Conservation (phyloP, 2,888 invertebrate species). For the Arrhopalites spinosus region DNA sequence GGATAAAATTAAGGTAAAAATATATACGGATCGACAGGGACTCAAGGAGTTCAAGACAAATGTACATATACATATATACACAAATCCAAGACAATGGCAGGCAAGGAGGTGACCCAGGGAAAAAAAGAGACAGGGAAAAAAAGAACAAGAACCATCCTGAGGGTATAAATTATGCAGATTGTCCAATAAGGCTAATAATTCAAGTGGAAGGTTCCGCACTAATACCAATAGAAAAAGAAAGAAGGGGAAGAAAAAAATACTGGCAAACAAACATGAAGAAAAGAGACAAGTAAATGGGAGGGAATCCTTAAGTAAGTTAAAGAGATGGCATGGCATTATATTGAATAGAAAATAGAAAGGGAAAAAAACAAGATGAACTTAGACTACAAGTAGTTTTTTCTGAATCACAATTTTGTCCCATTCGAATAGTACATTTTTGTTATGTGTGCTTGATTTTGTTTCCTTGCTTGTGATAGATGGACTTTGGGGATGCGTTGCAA, state of each 20-base stretch:
- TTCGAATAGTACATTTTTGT: no score
- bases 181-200: constrained; percentile 36
- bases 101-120: not conserved
- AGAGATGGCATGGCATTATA: no score
- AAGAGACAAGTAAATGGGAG: not conserved
- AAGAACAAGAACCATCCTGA: not conserved
- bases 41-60: not conserved
- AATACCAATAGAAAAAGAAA: not conserved
- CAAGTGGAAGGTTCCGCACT: constrained; percentile 21
- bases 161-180: constrained; percentile 39
- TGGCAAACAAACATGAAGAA: not conserved
- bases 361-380: no score
- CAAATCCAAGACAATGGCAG: constrained; percentile 7
- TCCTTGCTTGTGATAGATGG: constrained; percentile 1
- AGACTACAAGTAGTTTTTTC: no score
- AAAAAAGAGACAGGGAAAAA: not conserved
- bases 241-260: not conserved
- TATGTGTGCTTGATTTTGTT: no score
- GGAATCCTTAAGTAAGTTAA: no score
- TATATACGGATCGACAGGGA: not conserved
- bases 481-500: not conserved
- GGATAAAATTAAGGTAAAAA: constrained; percentile 8
- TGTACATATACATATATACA: not conserved
- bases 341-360: no score
- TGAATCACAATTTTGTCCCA: no score